Percentiles rank a stretch among this genome's conserved stretches.
Conservation (phyloP, 1,140 invertebrate species). For the Magallana ariakensis region DNA sequence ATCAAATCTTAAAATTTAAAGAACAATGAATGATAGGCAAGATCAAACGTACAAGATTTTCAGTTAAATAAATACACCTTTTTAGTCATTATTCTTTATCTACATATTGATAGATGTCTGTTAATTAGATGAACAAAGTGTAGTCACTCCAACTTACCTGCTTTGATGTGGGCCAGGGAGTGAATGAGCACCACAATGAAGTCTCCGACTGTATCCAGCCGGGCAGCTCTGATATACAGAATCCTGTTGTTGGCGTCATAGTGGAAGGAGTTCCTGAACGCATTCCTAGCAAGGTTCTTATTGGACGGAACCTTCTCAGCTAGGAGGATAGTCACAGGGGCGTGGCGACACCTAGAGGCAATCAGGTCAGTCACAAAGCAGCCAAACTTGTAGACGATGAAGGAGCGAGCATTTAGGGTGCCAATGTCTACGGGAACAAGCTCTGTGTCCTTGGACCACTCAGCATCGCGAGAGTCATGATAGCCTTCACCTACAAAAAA, state of each 20-base stretch:
- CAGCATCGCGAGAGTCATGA: conserved; percentile 70
- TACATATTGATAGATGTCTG: no score
- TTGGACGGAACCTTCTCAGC: conserved; percentile 76
- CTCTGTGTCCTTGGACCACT: conserved; percentile 73
- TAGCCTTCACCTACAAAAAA: conserved; percentile 69
- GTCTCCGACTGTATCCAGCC: conserved; percentile 75
- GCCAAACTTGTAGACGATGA: conserved; percentile 78
- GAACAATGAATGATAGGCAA: no score
- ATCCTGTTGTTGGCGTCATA: conserved; percentile 77
- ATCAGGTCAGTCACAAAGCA: conserved; percentile 73
- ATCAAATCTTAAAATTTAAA: no score
- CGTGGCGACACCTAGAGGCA: conserved; percentile 68
- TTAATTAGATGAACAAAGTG: not conserved
- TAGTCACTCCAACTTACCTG: conserved; percentile 69
- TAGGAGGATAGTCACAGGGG: conserved; percentile 74
- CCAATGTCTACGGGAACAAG: conserved; percentile 75
- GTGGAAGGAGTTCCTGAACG: conserved; percentile 77
- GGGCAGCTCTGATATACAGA: conserved; percentile 72
- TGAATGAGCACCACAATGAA: conserved; percentile 76
- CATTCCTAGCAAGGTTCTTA: conserved; percentile 68
- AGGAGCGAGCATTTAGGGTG: conserved; percentile 73
- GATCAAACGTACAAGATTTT: no score
- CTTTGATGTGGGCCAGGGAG: conserved; percentile 76
- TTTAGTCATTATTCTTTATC: no score
- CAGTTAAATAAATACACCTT: no score